Evolutionary conservation across 2,113 vertebrate genomes (phyloP), one percentile per base, ranked within the genome.

Genomic region (Cinclus mexicanus): DNA sequence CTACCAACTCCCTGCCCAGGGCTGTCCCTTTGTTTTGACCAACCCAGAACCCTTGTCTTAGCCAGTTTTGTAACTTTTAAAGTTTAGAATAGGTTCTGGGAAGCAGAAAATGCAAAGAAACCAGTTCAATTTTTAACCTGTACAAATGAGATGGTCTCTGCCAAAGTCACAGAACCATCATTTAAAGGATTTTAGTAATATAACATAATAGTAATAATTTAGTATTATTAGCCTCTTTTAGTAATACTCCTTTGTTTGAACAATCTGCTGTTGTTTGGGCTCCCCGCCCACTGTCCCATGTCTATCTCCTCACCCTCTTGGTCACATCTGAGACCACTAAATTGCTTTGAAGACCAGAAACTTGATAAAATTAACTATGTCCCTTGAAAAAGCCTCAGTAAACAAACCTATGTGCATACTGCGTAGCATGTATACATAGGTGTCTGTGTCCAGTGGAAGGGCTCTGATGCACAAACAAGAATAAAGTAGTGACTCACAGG

Each of bases 251-350:
- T 79, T 63, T 49, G 22, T 29, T 67, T 68, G 42, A 83, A 46
- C 15, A 78, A 10, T n/a, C 24, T 42, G 22, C 7, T 59, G 29
- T 7, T 33, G 7, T 35, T 53, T n/a, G 16, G 14, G 24, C 17
- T 49, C 9, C 21, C 24, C 2, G 1, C 46, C 9, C n/a, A 6
- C 29, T 47, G 41, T 53, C 28, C 19, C 4, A 0, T 53, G n/a
- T 61, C n/a, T 89, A 21, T 63, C 41, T 42, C 31, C 24, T 25
- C 56, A 61, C 14, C 17, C 6, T 10, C n/a, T 15, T 9, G 15
- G 18, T 47, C 19, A 33, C 29, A 77, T 15, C 29, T 28, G 24
- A 83, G 21, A 81, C 44, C 47, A 25, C 17, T 15, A 69, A 35
- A 18, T 33, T 56, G 6, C 41, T 90, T 25, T 76, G 28, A 88